These are phyloP conservation scores for Nomada fucata DNA, from an alignment of 2,888 invertebrate genomes.

Conservation along the genomic window DNA sequence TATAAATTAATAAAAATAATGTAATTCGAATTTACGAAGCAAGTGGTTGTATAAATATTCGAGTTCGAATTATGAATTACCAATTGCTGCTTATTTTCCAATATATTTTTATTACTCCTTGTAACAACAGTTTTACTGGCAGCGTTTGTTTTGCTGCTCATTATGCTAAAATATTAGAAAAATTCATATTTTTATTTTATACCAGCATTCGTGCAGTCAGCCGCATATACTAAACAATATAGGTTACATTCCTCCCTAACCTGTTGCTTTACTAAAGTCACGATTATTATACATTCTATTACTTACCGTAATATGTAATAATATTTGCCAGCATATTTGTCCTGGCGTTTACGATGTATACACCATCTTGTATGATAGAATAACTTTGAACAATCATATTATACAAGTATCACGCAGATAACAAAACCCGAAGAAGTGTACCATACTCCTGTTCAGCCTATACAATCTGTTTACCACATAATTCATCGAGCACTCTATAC, in stretches of 20 bases:
- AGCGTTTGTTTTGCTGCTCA: slow-evolving; percentile 66
- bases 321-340: slow-evolving; percentile 42
- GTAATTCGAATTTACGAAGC: not conserved
- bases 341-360: slow-evolving; percentile 17
- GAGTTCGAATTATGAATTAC: slow-evolving; percentile 47
- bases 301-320: slow-evolving; percentile 34
- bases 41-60: not conserved
- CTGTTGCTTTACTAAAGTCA: slow-evolving; percentile 14
- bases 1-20: slow-evolving; percentile 35
- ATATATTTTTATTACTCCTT: slow-evolving; percentile 58
- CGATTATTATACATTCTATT: not conserved
- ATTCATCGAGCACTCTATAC: not conserved
- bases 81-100: slow-evolving; percentile 61
- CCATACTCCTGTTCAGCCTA: slow-evolving; percentile 3
- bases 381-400: slow-evolving; percentile 46
- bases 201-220: not conserved
- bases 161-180: slow-evolving; percentile 62
- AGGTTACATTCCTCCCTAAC: slow-evolving; percentile 19
- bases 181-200: slow-evolving; percentile 3
- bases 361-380: slow-evolving; percentile 20
- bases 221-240: not conserved
- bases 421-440: not conserved
- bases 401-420: not conserved
- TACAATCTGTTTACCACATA: slow-evolving; percentile 4
- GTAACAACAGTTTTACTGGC: slow-evolving; percentile 59